Base-by-base conservation (phyloP, 2,113 vertebrate genomes). In the Brachyistius frenatus region DNA sequence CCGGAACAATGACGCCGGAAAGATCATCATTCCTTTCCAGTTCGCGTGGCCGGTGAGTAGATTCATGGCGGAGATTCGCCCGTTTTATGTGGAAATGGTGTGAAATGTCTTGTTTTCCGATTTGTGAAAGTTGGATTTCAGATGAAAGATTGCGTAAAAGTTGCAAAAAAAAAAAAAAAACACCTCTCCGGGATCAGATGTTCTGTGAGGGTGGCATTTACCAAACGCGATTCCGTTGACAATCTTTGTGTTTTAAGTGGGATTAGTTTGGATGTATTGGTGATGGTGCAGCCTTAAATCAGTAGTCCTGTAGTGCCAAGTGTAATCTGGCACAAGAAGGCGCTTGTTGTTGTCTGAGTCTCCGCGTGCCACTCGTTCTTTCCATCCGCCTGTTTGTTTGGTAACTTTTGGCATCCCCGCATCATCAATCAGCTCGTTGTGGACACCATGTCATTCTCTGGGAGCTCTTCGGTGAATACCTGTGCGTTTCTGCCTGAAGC, bases 11-110 rank as follows among this genome's bases (percentile, higher is more conserved):
- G 95, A 95, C 47, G 73, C 80, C 2, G 97, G 96, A 76, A 96
- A 95, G 93, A 95, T 98, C 88, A 78, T 94, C 81, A 97, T 99
- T 46, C 96, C 97, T 1, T 99, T 99, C 87, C 94, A 96, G 89
- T 99, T 96, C 66, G 96, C 97, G 0, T 99, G 98, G 98, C 97
- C 97, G 96, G 98, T 99, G 92, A 93, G 96, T 95, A 52, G 55
- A 66, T n/a, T 16, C 4, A 3, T 7, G 4, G 2, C 13, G 11
- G 8, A 9, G n/a, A 52, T 5, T 14, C 9, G 14, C 2, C 16
- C 10, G 30, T 32, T 73, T 4, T 3, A 33, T n/a, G 35, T 23
- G n/a, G 35, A 11, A 7, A 44, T 23, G 23, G 23, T 23, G 23
- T 23, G 23, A 44, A 44, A 44, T 44, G 41, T 44, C 10, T 13